Conservation (phyloP, 2,113 vertebrate species). For the Cacatua alba region DNA sequence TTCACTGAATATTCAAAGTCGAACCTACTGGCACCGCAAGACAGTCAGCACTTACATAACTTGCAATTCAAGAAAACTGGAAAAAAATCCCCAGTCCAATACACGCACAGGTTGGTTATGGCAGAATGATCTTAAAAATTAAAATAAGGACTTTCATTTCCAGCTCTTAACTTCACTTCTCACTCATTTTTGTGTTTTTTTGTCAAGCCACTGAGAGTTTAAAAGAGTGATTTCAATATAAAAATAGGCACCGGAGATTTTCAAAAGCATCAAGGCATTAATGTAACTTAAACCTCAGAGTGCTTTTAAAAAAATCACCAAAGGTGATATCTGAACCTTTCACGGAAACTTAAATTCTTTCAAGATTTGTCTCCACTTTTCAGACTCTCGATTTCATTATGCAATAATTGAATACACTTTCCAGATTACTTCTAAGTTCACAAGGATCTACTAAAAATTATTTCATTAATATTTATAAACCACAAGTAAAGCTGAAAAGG, state of each 20-base stretch:
- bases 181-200: background rate
- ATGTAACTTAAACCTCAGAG: background rate
- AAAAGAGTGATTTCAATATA: background rate
- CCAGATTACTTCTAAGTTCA: background rate
- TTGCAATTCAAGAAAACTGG: background rate
- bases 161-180: background rate
- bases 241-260: background rate
- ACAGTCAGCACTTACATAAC: background rate
- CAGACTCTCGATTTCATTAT: background rate
- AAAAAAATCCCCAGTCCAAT: background rate
- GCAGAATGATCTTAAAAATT: background rate
- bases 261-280: background rate
- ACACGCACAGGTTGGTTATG: background rate
- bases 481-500: background rate
- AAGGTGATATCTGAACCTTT: background rate
- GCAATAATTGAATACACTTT: background rate
- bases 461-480: slow-evolving; percentile 31
- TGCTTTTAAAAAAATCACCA: background rate
- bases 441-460: background rate
- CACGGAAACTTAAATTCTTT: background rate
- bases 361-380: background rate
- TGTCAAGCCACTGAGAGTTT: background rate
- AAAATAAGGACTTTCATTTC: background rate
- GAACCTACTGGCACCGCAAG: background rate
- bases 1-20: background rate